Percentiles rank a stretch among this genome's conserved stretches.
phyloP scores from a whole-genome alignment of 2,797 vertebrate genomes.

The Phataginus tetradactyla region DNA sequence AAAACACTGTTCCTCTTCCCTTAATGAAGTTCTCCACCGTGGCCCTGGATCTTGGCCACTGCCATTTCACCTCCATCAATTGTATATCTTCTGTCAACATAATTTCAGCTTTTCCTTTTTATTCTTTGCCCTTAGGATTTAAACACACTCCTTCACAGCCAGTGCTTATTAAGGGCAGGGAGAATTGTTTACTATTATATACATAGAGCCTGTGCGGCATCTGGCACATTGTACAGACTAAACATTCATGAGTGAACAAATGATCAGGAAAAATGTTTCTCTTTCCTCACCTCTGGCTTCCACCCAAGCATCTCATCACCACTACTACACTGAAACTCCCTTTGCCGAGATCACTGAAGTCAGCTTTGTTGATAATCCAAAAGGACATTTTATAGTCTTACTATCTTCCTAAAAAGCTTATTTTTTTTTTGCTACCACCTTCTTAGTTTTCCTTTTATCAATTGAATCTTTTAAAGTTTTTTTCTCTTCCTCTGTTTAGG shows the following conservation, averaged over 20 bases:
- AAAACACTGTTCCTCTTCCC: background rate
- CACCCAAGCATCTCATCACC: background rate
- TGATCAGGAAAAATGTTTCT: background rate
- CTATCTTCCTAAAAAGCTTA: background rate
- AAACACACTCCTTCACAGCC: background rate
- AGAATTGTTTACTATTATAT: background rate
- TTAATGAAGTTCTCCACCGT: background rate
- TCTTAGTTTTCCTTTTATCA: background rate
- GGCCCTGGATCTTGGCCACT: background rate
- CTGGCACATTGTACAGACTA: background rate
- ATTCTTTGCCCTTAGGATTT: background rate
- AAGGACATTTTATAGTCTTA: background rate
- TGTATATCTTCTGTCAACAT: background rate
- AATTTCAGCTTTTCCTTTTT: background rate
- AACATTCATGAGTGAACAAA: slow-evolving; percentile 26
- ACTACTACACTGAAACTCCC: background rate
- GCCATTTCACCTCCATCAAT: background rate
- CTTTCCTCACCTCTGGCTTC: background rate
- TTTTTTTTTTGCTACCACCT: slow-evolving; percentile 5
- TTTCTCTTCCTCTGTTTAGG: background rate
- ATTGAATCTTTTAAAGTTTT: background rate
- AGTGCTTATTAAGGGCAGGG: background rate
- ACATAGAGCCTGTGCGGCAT: background rate
- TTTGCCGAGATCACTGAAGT: background rate
- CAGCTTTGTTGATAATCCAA: background rate